Percentiles rank a stretch among this genome's conserved stretches.
These are phyloP conservation scores for Agrotis segetum DNA, from an alignment of 2,888 invertebrate species.

Conservation along the genomic window DNA sequence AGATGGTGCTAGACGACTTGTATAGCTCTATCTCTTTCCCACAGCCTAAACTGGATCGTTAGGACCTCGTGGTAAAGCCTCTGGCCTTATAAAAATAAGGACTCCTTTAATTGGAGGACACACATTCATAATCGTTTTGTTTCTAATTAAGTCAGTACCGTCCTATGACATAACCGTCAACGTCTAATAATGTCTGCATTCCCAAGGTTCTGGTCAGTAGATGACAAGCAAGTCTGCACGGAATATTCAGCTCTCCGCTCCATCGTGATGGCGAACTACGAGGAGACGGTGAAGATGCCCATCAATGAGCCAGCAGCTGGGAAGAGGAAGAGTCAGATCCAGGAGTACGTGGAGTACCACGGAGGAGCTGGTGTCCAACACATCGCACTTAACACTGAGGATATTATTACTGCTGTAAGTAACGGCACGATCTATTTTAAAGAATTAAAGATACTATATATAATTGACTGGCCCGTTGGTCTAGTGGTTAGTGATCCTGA, in stretches of 20 bases:
- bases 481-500: too few species aligned
- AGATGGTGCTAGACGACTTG: too few species aligned
- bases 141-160: too few species aligned
- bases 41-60: too few species aligned
- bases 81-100: too few species aligned
- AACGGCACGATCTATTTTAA: too few species aligned
- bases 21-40: too few species aligned
- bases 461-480: too few species aligned
- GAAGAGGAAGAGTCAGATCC: slow-evolving; percentile 98
- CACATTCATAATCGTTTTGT: neutral
- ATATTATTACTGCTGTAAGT: slow-evolving; percentile 96
- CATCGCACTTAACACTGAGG: slow-evolving; percentile 98
- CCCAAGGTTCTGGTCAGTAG: slow-evolving; percentile 98
- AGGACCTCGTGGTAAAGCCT: too few species aligned
- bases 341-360: slow-evolving; percentile 99
- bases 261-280: slow-evolving; percentile 99
- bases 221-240: slow-evolving; percentile 98
- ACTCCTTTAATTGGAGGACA: neutral
- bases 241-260: slow-evolving; percentile 99
- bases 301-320: slow-evolving; percentile 99
- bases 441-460: too few species aligned
- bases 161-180: too few species aligned
- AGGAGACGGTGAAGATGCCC: slow-evolving; percentile 99
- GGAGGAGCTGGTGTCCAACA: slow-evolving; percentile 99
- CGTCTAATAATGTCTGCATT: too few species aligned